Conservation (phyloP, 64 coral and sea anemone species). For the Pocillopora damicornis region DNA sequence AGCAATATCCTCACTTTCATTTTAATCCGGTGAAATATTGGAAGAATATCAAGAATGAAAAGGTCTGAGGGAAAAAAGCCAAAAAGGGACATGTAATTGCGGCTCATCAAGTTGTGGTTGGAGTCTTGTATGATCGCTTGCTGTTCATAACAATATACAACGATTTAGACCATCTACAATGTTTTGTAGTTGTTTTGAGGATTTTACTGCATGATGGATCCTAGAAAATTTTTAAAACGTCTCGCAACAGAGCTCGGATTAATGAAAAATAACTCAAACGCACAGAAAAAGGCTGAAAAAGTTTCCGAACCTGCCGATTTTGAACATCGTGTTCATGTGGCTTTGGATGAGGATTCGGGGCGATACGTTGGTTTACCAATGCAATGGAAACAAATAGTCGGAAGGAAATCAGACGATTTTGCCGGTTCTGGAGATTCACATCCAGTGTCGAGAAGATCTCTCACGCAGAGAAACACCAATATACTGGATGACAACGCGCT, state of each 20-base stretch:
- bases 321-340: slow-evolving; percentile 46
- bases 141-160: background rate
- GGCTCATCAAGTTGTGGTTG: background rate
- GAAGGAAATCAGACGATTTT: background rate
- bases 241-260: slow-evolving; percentile 15
- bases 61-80: background rate
- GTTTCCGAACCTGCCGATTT: slow-evolving; percentile 47
- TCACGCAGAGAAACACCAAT: background rate
- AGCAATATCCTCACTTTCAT: slow-evolving; percentile 19
- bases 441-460: background rate
- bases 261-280: background rate
- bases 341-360: slow-evolving; percentile 27
- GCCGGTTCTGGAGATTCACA: background rate
- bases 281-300: background rate
- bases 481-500: background rate
- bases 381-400: slow-evolving; percentile 44
- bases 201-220: background rate
- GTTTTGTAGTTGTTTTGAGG: background rate
- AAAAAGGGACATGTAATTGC: background rate
- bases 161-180: background rate
- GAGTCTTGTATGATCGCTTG: background rate
- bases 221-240: slow-evolving; percentile 25
- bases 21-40: background rate
- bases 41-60: background rate
- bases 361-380: slow-evolving; percentile 42